phyloP scores from a whole-genome alignment of 2,888 invertebrate genomes.

The Dasysyrphus albostriatus region DNA sequence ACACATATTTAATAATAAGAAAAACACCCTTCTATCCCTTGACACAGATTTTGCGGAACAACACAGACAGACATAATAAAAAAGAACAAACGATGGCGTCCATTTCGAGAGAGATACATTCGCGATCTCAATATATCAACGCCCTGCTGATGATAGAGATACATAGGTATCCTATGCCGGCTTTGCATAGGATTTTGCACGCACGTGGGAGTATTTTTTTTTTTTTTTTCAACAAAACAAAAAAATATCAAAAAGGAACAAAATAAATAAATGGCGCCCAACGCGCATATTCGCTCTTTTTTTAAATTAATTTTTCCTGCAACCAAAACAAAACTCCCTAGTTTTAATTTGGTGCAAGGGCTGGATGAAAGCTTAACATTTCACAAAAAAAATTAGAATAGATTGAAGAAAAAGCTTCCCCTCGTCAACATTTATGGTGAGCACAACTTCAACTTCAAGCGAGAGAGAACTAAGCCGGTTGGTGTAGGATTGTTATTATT shows the following conservation, averaged over 20 bases:
- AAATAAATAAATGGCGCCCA: conserved; percentile 56
- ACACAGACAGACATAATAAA: conserved; percentile 50
- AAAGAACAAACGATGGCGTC: conserved; percentile 36
- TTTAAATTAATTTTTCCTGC: not conserved
- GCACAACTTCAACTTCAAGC: not conserved
- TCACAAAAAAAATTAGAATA: not conserved
- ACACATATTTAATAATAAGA: not conserved
- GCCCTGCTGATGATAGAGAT: not conserved
- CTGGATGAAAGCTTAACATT: conserved; percentile 78
- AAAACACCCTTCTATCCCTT: conserved; percentile 58
- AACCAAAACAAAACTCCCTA: conserved; percentile 32
- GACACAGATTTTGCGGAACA: conserved; percentile 64
- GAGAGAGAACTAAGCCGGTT: conserved; percentile 55
- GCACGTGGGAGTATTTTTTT: conserved; percentile 67
- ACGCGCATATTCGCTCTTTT: conserved; percentile 68
- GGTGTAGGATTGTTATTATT: conserved; percentile 50
- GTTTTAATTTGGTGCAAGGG: conserved; percentile 74
- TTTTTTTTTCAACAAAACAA: conserved; percentile 18
- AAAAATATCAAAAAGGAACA: conserved; percentile 9
- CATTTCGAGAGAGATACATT: conserved; percentile 41
- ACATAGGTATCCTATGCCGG: conserved; percentile 40
- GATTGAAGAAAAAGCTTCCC: conserved; percentile 34
- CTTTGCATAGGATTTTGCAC: conserved; percentile 47
- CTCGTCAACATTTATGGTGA: not conserved
- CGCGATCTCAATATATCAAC: not conserved